Evolutionary conservation across 2,797 vertebrate species (phyloP).

Genomic region (Lindbergichthys nudifrons): DNA sequence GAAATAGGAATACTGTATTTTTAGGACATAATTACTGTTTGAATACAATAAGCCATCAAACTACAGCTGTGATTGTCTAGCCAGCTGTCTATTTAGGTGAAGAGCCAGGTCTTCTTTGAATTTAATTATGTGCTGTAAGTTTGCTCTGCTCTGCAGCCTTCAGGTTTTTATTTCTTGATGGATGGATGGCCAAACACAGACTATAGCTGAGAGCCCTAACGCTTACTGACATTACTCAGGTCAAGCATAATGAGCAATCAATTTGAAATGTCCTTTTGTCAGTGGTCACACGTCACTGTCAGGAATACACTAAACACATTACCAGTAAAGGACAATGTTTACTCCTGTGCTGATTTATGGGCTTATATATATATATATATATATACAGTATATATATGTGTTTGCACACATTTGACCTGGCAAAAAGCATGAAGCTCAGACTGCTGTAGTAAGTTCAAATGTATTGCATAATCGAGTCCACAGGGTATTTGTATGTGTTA

Average conservation of each 20-base stretch:
- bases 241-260: constrained; percentile 13
- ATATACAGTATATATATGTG: not conserved
- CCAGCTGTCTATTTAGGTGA: constrained; percentile 62
- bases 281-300: constrained; percentile 26
- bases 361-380: not conserved
- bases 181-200: constrained; percentile 17
- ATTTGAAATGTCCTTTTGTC: constrained; percentile 14
- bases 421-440: constrained; percentile 18
- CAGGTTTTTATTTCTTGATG: constrained; percentile 33
- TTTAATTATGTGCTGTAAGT: constrained; percentile 59
- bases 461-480: not conserved
- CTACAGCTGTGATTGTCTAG: constrained; percentile 60
- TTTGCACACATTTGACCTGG: not conserved
- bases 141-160: constrained; percentile 41
- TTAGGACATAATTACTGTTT: constrained; percentile 75
- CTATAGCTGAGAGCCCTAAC: constrained; percentile 15
- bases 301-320: constrained; percentile 15
- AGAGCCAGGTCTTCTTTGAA: constrained; percentile 54
- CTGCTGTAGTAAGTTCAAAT: not conserved
- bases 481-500: not conserved
- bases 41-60: constrained; percentile 75
- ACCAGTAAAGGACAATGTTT: constrained; percentile 3
- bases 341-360: constrained; percentile 9
- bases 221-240: not conserved
- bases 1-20: constrained; percentile 68